These are phyloP conservation scores for Anniella stebbinsi DNA, from an alignment of 2,797 vertebrate species.

Conservation along the genomic window DNA sequence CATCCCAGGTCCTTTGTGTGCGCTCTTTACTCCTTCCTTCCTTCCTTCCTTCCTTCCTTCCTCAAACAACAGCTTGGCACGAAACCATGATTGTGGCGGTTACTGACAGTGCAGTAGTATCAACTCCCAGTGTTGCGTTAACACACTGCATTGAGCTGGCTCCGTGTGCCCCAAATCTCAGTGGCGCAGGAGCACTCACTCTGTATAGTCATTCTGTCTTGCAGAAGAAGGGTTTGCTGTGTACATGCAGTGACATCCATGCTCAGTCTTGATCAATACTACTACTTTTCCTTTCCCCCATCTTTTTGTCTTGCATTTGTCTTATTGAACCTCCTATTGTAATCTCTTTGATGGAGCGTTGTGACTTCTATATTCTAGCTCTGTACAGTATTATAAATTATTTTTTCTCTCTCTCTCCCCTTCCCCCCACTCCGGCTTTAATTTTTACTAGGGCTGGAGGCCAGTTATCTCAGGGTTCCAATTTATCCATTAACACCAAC, in stretches of 20 bases:
- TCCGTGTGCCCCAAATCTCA: not conserved
- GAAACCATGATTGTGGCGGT: not conserved
- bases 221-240: not conserved
- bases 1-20: not conserved
- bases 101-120: not conserved
- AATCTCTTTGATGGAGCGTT: not conserved
- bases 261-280: not conserved
- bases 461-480: conserved; percentile 98
- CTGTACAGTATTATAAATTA: not conserved
- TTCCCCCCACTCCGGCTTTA: conserved; percentile 24
- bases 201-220: not conserved
- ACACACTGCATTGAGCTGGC: not conserved
- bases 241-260: too few relatives aligned
- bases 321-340: not conserved
- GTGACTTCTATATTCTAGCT: not conserved
- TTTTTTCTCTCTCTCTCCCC: conserved; percentile 32
- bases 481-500: conserved; percentile 95
- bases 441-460: conserved; percentile 87
- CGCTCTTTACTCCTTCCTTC: not conserved
- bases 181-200: not conserved
- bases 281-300: not conserved
- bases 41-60: not conserved
- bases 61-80: not conserved
- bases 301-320: not conserved
- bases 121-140: not conserved